phyloP scores from a whole-genome alignment of 2,797 vertebrate species.

The Harpagifer antarcticus region DNA sequence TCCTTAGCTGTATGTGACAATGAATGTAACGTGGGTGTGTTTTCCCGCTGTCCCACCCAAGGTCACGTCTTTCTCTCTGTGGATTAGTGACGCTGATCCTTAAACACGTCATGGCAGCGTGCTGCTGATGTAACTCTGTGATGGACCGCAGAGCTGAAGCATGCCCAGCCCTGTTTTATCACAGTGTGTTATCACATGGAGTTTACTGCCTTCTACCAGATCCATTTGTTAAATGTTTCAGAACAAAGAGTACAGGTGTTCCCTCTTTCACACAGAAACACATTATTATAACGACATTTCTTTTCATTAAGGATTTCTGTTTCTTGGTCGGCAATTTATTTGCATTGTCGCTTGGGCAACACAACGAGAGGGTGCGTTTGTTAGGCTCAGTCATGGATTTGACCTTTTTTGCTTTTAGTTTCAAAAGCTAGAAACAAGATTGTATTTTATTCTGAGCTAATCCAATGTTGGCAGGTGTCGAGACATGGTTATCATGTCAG shows the following conservation, averaged over 20 bases:
- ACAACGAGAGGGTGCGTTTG: no score
- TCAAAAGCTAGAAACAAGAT: background rate
- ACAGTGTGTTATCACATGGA: background rate
- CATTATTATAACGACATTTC: background rate
- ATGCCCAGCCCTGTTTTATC: background rate
- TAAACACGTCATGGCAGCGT: constrained; percentile 50
- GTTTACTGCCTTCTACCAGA: background rate
- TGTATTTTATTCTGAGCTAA: background rate
- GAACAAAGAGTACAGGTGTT: background rate
- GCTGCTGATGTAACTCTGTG: constrained; percentile 18
- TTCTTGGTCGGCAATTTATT: background rate
- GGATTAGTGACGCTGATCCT: constrained; percentile 68
- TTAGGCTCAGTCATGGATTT: background rate
- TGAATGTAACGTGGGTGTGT: constrained; percentile 4
- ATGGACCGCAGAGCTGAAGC: constrained; percentile 8
- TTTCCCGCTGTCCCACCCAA: constrained; percentile 38
- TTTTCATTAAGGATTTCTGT: no score
- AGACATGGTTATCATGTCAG: background rate
- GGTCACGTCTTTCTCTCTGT: constrained; percentile 44
- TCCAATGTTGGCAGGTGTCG: background rate
- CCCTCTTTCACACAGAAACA: background rate
- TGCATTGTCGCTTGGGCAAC: background rate
- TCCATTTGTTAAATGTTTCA: background rate
- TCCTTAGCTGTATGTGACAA: background rate
- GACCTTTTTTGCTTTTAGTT: background rate